These are phyloP conservation scores for Ectobius pallidus DNA, from an alignment of 2,888 invertebrate species.

Conservation along the genomic window DNA sequence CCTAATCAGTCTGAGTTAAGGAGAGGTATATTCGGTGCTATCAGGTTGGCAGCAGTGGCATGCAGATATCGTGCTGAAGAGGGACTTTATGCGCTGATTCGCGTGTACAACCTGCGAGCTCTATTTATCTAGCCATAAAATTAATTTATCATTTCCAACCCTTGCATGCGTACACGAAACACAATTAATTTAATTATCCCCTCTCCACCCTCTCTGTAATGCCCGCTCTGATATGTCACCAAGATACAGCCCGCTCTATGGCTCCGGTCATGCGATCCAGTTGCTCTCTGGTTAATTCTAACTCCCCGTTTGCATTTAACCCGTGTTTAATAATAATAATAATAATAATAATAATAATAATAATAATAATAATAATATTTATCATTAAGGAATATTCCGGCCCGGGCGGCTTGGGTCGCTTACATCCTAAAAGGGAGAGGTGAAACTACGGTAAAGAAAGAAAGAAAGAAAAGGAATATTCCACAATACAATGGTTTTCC, in stretches of 20 bases:
- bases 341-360: too few relatives aligned
- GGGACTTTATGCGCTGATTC: background rate
- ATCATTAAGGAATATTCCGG: too few relatives aligned
- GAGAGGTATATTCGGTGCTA: background rate
- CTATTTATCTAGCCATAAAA: conserved; percentile 58
- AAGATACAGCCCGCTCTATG: conserved; percentile 19
- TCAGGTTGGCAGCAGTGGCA: conserved; percentile 1
- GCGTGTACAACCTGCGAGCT: background rate
- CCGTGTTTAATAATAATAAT: too few relatives aligned
- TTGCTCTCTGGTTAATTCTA: background rate
- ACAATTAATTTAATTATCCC: conserved; percentile 42
- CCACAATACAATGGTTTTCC: too few relatives aligned
- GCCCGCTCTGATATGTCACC: conserved; percentile 37
- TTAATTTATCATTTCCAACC: conserved; percentile 56
- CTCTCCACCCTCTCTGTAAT: conserved; percentile 13
- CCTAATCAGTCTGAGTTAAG: background rate
- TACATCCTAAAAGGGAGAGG: too few relatives aligned
- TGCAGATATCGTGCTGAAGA: background rate
- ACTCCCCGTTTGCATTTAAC: background rate
- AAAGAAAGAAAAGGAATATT: too few relatives aligned
- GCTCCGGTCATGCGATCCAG: background rate
- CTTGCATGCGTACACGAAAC: conserved; percentile 26
- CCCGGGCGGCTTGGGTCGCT: too few relatives aligned
- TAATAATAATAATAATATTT: too few relatives aligned
- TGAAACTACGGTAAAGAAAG: too few relatives aligned